Evolutionary conservation across 1,140 invertebrate genomes (phyloP), one percentile per base, ranked within the genome.

Genomic region (Mesaphorura yosii): DNA sequence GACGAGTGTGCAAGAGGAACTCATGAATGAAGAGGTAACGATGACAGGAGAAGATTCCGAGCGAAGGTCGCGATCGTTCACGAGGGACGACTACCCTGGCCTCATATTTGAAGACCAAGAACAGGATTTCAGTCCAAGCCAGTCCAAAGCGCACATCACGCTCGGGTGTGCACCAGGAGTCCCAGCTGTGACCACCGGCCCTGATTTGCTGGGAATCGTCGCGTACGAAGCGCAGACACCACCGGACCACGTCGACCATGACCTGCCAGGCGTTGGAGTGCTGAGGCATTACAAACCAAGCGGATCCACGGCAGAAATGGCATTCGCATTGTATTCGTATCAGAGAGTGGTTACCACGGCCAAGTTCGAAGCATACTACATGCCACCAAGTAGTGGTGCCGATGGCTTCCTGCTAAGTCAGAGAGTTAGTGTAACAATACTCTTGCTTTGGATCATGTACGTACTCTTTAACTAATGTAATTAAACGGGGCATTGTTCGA

Each of bases 111-210:
- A 19, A 2, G n/a, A 1, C 10, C 57, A 59, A 31, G 37, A 45
- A 0, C 7, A 27, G 25, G 26, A 55, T 27, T 56, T 58, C 6
- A 20, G 42, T 26, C 55, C 56, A 6, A 50, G 47, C 17, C 25
- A 15, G 2, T 48, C 48, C 6, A 55, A 23, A 48, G 59, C 59
- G 37, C 59, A 62, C 51, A 27, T 58, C n/a, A 62, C 59, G 5
- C 12, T 62, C 17, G 59, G 59, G n/a, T 48, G 44, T 51, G 52
- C 53, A 25, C 56, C 49, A 22, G 39, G 29, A 6, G 40, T 62
- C 2, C n/a, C 48, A 6, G 57, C 57, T 17, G 48, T 48, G 4
- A n/a, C 20, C 3, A 59, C 55, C 3, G 59, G 60, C 25, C 22
- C 27, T 25, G 60, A 62, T 51, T 25, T 62, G 1, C 25, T 46